These are phyloP conservation scores for Psittacula cyanocephala DNA, from an alignment of 2,113 vertebrate genomes.

Conservation along the genomic window DNA sequence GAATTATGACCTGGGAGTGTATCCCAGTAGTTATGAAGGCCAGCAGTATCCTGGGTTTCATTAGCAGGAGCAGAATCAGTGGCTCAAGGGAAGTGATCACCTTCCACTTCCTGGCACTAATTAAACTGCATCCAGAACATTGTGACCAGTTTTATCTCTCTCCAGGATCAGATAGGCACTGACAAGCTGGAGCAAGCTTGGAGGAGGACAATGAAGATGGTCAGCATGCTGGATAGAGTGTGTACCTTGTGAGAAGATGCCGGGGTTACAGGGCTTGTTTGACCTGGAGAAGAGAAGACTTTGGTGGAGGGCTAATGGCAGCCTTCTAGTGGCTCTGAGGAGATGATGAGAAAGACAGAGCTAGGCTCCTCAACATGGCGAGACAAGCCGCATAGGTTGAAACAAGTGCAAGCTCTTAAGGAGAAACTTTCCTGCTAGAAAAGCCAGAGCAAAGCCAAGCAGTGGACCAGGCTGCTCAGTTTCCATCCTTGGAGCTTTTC, in stretches of 20 bases:
- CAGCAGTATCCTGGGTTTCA: background rate
- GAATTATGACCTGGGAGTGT: background rate
- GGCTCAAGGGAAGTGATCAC: background rate
- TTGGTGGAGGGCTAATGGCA: background rate
- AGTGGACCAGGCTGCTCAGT: background rate
- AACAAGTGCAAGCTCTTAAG: background rate
- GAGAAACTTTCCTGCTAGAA: fast-evolving
- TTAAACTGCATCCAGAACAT: background rate
- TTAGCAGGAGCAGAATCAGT: background rate
- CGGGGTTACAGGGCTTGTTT: background rate
- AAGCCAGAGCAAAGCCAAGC: background rate
- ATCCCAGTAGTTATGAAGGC: background rate
- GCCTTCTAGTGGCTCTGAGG: background rate
- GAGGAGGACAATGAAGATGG: background rate
- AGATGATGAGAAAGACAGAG: background rate
- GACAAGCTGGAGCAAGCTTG: background rate
- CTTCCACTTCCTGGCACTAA: background rate
- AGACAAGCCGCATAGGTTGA: background rate
- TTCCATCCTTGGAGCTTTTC: background rate
- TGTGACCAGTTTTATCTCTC: background rate
- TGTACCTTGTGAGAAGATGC: background rate
- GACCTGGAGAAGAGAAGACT: background rate
- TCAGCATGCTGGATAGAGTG: background rate
- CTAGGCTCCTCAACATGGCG: background rate
- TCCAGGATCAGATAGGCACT: background rate